Conservation (phyloP, 2,113 vertebrate species). For the Bambusicola thoracicus region DNA sequence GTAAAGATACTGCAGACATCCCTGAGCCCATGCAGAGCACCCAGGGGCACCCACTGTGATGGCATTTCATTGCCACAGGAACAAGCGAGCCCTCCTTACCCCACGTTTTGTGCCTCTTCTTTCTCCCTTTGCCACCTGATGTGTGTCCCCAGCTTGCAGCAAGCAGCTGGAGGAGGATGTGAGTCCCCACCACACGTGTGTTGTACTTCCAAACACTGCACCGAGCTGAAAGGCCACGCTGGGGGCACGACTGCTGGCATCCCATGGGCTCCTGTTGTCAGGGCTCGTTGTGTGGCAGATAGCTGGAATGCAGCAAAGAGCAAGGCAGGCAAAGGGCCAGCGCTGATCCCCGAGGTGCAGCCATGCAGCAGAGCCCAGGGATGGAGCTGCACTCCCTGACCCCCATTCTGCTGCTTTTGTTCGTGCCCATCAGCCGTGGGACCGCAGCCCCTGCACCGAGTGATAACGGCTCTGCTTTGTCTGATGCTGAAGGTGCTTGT, state of each 20-base stretch:
- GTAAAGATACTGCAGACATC: neutral
- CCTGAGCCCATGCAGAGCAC: neutral
- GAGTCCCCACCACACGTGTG: neutral
- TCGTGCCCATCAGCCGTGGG: neutral
- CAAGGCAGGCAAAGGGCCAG: neutral
- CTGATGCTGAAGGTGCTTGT: constrained; percentile 35
- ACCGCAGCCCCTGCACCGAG: neutral
- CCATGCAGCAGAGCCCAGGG: neutral
- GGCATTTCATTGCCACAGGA: neutral
- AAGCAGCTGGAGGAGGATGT: neutral
- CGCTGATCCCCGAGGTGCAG: fast-evolving
- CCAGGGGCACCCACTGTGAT: neutral
- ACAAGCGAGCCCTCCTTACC: neutral
- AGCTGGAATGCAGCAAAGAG: neutral
- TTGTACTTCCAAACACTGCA: neutral
- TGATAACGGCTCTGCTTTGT: constrained; percentile 53
- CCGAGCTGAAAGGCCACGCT: neutral
- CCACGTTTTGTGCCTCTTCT: fast-evolving
- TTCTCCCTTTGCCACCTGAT: neutral
- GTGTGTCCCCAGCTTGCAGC: neutral
- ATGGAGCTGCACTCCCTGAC: neutral
- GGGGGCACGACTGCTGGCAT: neutral
- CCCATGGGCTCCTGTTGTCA: fast-evolving
- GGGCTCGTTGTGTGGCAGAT: neutral
- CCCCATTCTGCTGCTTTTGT: neutral